Conservation (phyloP, 2,113 vertebrate genomes). For the Sceloporus tristichus region DNA sequence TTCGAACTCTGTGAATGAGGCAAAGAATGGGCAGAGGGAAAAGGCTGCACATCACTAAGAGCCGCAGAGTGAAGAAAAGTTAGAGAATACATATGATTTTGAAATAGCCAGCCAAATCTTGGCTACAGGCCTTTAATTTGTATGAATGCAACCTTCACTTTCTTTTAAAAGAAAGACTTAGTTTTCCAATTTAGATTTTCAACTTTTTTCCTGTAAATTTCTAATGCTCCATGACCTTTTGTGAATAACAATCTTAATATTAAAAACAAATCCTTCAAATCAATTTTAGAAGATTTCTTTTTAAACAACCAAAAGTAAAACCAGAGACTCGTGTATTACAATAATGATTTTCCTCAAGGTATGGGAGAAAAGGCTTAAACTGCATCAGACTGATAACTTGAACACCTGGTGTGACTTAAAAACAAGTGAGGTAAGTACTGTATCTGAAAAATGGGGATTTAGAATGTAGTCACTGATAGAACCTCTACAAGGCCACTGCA, state of each 20-base stretch:
- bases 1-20: no score
- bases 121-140: background rate
- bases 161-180: background rate
- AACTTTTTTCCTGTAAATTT: background rate
- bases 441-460: constrained; percentile 76
- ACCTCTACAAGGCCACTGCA: constrained; percentile 66
- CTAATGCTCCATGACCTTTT: background rate
- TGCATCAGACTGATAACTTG: constrained; percentile 61
- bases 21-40: background rate
- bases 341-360: constrained; percentile 53
- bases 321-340: constrained; percentile 31
- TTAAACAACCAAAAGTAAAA: constrained; percentile 32
- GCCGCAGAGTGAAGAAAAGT: background rate
- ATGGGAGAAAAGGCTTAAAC: constrained; percentile 31
- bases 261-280: constrained; percentile 36
- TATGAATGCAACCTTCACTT: background rate
- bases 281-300: constrained; percentile 22
- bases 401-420: constrained; percentile 72
- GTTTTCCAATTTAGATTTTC: constrained; percentile 6
- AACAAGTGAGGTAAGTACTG: constrained; percentile 72
- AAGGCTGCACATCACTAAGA: background rate
- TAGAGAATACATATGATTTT: background rate
- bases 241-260: constrained; percentile 33
- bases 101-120: background rate
- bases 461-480: constrained; percentile 70